A percentile compares a stretch with the other conserved stretches of the same genome.
These are phyloP conservation scores for Pseudococcus jackbeardsleyi DNA, from an alignment of 2,888 invertebrate species.

Conservation along the genomic window DNA sequence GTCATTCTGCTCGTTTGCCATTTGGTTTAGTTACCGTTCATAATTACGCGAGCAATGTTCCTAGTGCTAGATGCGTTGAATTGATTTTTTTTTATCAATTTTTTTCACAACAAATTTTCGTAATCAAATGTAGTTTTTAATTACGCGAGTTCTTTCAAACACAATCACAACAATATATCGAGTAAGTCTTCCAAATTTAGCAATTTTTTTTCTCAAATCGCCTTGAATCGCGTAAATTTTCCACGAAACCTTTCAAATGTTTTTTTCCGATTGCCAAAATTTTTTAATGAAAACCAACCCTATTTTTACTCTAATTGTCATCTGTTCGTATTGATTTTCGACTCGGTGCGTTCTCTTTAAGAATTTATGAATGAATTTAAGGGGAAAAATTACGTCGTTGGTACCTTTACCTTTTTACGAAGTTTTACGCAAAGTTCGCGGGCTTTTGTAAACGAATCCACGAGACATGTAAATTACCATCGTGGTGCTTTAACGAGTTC, in stretches of 20 bases:
- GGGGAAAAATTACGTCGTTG: not conserved
- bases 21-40: slow-evolving; percentile 53
- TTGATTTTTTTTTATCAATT: not conserved
- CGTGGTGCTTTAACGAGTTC: not conserved
- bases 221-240: slow-evolving; percentile 10
- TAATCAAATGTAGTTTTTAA: slow-evolving; percentile 30
- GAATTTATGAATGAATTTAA: not conserved
- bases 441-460: slow-evolving; percentile 5
- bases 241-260: slow-evolving; percentile 27
- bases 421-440: not conserved
- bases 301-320: not conserved
- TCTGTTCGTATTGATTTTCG: slow-evolving; percentile 5
- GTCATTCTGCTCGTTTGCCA: slow-evolving; percentile 40
- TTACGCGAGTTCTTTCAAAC: not conserved
- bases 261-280: not conserved
- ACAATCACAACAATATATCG: not conserved
- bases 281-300: not conserved
- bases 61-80: slow-evolving; percentile 10
- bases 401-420: not conserved
- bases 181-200: slow-evolving; percentile 4
- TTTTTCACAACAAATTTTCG: not conserved
- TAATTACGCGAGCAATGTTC: slow-evolving; percentile 45
- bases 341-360: not conserved
- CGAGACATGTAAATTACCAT: slow-evolving; percentile 38
- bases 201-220: not conserved